Conservation (phyloP, 2,888 invertebrate genomes). For the Melieria crassipennis region DNA sequence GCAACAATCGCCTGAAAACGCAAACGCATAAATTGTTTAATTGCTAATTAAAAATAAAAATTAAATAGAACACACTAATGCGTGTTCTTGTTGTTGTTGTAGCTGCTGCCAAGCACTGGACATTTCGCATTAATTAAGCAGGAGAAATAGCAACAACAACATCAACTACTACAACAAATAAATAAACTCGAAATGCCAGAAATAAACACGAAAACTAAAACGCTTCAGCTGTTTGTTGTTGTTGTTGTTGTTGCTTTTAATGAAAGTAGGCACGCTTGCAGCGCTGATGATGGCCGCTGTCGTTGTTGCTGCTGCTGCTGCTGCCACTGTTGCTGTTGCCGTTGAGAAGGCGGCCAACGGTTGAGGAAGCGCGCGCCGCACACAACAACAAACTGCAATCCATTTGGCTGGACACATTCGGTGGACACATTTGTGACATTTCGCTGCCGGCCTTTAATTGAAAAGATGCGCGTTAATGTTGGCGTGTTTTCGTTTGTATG, state of each 20-base stretch:
- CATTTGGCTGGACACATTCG: not conserved
- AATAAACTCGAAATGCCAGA: too few relatives aligned
- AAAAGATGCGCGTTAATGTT: not conserved
- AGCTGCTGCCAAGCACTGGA: too few relatives aligned
- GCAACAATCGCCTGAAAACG: too few relatives aligned
- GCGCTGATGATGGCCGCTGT: not conserved
- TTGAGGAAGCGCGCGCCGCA: not conserved
- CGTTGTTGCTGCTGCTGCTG: constrained; percentile 25
- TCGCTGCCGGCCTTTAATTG: not conserved
- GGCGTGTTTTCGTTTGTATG: too few relatives aligned
- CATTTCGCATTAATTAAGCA: not conserved
- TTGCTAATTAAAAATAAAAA: constrained; percentile 31
- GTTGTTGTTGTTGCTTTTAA: constrained; percentile 3
- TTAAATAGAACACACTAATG: constrained; percentile 21
- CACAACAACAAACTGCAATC: too few relatives aligned
- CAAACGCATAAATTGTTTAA: constrained; percentile 32
- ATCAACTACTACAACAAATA: not conserved
- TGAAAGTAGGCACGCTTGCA: not conserved
- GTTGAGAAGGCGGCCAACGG: not conserved
- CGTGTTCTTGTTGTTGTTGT: too few relatives aligned
- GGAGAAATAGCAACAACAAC: not conserved
- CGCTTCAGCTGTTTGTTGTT: not conserved
- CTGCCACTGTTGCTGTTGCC: constrained; percentile 6
- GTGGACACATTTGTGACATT: constrained; percentile 4
- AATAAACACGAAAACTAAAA: constrained; percentile 1